A percentile compares a stretch with the other conserved stretches of the same genome.
These are phyloP conservation scores for Scartelaos histophorus DNA, from an alignment of 2,113 vertebrate genomes.

Conservation along the genomic window DNA sequence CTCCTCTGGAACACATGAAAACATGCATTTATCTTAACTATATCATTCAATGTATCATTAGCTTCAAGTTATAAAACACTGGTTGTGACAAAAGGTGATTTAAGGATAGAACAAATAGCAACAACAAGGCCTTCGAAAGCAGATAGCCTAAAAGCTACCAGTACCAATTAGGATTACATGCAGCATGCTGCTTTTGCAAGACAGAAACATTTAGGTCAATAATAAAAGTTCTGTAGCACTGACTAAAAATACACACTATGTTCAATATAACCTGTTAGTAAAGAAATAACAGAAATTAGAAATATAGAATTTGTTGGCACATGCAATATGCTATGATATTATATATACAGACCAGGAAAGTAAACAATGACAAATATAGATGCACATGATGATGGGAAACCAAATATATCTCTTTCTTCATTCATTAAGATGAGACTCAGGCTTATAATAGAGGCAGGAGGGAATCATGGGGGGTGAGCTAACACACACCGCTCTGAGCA, in stretches of 20 bases:
- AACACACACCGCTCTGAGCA: constrained; percentile 45
- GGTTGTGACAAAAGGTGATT: background rate
- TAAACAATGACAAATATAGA: constrained; percentile 12
- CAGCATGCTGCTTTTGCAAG: constrained; percentile 14
- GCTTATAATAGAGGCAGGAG: constrained; percentile 43
- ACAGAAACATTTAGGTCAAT: background rate
- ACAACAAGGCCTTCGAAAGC: constrained; percentile 37
- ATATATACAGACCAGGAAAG: background rate
- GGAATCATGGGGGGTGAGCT: constrained; percentile 32
- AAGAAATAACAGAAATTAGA: background rate
- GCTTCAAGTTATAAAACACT: background rate
- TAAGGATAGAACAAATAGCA: background rate
- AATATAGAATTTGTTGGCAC: background rate
- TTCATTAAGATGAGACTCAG: constrained; percentile 35
- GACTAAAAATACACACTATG: background rate
- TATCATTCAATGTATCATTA: constrained; percentile 15
- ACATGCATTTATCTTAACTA: constrained; percentile 7
- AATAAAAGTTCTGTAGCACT: background rate
- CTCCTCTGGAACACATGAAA: constrained; percentile 74
- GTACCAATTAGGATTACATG: constrained; percentile 28
- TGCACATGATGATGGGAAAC: constrained; percentile 6
- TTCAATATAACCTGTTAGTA: background rate
- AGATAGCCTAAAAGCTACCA: constrained; percentile 37
- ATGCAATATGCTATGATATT: background rate
- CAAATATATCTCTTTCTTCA: constrained; percentile 29